These are phyloP conservation scores for Drosophila varians DNA, from an alignment of 1,140 invertebrate genomes.

Conservation along the genomic window DNA sequence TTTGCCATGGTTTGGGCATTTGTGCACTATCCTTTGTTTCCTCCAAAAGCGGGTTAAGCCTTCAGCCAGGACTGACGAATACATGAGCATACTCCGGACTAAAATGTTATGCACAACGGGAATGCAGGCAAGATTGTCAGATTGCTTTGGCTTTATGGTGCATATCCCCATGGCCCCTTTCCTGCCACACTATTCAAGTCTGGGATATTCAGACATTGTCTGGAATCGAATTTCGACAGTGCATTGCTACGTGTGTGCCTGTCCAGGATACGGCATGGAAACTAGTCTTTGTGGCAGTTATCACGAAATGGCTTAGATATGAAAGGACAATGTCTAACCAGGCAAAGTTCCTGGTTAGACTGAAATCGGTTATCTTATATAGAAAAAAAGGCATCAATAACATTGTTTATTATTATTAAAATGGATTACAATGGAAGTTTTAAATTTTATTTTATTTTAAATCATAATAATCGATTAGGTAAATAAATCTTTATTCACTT, in stretches of 20 bases:
- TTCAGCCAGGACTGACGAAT: conserved; percentile 28
- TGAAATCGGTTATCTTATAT: not conserved
- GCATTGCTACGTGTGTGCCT: not conserved
- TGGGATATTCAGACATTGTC: not conserved
- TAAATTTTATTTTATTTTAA: too few species aligned
- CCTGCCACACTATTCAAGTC: not conserved
- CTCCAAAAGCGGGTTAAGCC: conserved; percentile 13
- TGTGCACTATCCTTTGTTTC: conserved; percentile 41
- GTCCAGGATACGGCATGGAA: not conserved
- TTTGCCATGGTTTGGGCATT: conserved; percentile 12
- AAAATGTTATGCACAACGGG: conserved; percentile 40
- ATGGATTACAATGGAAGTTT: too few species aligned
- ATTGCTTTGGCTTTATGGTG: conserved; percentile 20
- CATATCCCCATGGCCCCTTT: not conserved
- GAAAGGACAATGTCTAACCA: not conserved
- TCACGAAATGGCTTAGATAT: not conserved
- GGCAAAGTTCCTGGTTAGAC: not conserved
- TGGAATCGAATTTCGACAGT: conserved; percentile 6
- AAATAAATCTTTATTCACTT: not conserved
- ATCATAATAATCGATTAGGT: not conserved
- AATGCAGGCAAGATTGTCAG: conserved; percentile 45
- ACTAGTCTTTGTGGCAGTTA: conserved; percentile 2
- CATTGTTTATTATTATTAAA: too few species aligned
- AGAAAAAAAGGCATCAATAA: too few species aligned
- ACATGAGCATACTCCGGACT: conserved; percentile 44